Evolutionary conservation across 2,113 vertebrate species (phyloP).

Genomic region (Rhinichthys klamathensis): DNA sequence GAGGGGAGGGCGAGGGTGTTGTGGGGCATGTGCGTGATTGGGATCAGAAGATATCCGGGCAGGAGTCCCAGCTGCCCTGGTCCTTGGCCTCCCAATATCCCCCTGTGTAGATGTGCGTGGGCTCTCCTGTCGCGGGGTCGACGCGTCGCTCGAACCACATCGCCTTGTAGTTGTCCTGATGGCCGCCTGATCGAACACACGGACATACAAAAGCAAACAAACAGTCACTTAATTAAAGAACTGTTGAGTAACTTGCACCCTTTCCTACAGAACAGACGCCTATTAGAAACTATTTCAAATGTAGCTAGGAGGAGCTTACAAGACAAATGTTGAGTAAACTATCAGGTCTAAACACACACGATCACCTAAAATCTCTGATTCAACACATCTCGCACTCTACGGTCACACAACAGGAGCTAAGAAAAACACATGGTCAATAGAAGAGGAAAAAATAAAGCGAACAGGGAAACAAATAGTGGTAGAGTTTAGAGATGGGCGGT

Average conservation of each 20-base stretch:
- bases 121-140: conserved; percentile 85
- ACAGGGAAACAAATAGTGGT: neutral
- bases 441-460: neutral
- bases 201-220: conserved; percentile 3
- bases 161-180: conserved; percentile 85
- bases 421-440: neutral
- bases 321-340: neutral
- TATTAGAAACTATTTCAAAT: neutral
- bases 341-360: neutral
- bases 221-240: neutral
- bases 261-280: neutral
- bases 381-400: neutral
- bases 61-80: conserved; percentile 83
- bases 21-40: conserved; percentile 41
- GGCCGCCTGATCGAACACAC: conserved; percentile 69
- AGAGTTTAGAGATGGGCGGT: neutral
- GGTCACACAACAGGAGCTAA: neutral
- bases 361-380: neutral
- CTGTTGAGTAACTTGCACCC: neutral
- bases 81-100: conserved; percentile 95
- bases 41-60: conserved; percentile 88
- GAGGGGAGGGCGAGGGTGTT: neutral
- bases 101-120: conserved; percentile 87
- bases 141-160: conserved; percentile 90
- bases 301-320: neutral